Base-by-base conservation (phyloP, 1,140 invertebrate species). In the Elymnias hypermnestra region DNA sequence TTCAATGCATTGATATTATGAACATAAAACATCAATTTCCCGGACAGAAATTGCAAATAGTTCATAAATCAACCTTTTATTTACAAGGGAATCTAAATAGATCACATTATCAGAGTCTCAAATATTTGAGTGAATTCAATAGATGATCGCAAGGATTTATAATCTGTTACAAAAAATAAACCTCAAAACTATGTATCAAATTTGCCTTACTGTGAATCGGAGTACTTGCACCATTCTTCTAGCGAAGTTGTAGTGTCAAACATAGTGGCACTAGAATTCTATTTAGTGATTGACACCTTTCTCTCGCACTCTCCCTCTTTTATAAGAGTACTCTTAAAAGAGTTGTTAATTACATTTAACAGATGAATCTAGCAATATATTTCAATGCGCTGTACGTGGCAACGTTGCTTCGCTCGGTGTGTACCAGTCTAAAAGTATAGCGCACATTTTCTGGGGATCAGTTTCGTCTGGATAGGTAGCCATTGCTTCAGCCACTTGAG, bases 391-490 rank as follows among this genome's bases (percentile, higher is more conserved):
- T 5, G 59, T 54, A 14, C 61, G 57, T 29, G 51, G 57, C 25
- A 68, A 41, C 8, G 52, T 61, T n/a, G 74, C 66, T 36, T 85
- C 82, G 62, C 74, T 79, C 2, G 81, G 81, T 21, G 73, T 63
- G 66, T 79, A 82, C 28, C 82, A 63, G 17, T 75, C 76, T 42
- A 97, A 81, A 53, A 98, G 95, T 43, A 94, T 91, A 21, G 94
- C 93, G 86, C 95, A 98, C 54, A 98, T 94, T 63, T 92, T 92
- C 64, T 97, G 92, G 0, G 95, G 91, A 79, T 97, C 93, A 1
- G 91, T 95, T 74, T 97, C 94, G 18, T 95, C 92, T 0, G 96
- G 96, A 83, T 94, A 93, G 28, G 93, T 72, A 35, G 92, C 89
- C 93, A 98, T 94, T 0, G 93, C 95, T 17, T 92, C 89, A 14